Evolutionary conservation across 2,797 vertebrate species (phyloP).

Genomic region (Choloepus didactylus): DNA sequence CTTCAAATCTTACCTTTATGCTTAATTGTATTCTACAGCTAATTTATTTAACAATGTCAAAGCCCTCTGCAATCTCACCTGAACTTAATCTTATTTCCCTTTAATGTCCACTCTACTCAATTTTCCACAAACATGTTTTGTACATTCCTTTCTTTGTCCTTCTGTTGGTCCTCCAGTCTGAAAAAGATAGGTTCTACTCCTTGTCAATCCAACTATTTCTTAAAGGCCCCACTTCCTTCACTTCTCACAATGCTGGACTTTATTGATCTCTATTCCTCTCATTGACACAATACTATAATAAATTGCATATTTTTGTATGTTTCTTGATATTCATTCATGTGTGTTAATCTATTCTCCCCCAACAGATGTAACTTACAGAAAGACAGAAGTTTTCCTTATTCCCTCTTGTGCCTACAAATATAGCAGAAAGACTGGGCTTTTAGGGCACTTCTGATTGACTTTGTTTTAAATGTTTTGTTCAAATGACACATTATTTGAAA

Average conservation of each 20-base stretch:
- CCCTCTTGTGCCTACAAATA: neutral
- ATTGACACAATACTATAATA: neutral
- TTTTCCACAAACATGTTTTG: neutral
- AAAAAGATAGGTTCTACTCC: neutral
- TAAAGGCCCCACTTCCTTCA: neutral
- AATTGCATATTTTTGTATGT: neutral
- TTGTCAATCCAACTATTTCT: neutral
- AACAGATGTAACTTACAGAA: neutral
- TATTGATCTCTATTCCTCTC: neutral
- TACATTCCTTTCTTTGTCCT: neutral
- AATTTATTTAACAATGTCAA: slow-evolving; percentile 44
- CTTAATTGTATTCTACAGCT: neutral
- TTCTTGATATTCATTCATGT: neutral
- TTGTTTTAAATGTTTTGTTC: slow-evolving; percentile 16
- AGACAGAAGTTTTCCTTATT: neutral
- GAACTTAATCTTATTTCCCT: neutral
- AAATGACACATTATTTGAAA: neutral
- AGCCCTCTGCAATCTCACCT: neutral
- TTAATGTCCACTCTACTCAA: slow-evolving; percentile 3
- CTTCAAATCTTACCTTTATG: neutral
- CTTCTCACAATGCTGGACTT: neutral
- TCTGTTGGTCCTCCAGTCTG: neutral
- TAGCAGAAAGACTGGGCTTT: neutral
- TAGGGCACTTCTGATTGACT: neutral
- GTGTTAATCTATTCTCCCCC: neutral